Evolutionary conservation across 2,888 invertebrate species (phyloP).

Genomic region (Cephus nigrinus): DNA sequence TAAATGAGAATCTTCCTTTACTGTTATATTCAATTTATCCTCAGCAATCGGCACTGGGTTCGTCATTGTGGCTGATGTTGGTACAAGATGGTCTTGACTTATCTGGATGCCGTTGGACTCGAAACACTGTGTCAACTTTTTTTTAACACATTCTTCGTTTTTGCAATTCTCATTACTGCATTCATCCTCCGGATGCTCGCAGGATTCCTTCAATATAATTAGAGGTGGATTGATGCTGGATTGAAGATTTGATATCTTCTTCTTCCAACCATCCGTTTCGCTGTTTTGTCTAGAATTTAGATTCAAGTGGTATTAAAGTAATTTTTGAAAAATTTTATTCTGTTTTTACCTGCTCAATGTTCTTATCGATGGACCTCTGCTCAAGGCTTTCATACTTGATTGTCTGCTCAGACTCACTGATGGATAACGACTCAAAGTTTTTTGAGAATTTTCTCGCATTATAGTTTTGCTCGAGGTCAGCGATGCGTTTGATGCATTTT

Average conservation of each 20-base stretch:
- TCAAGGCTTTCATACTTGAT: conserved; percentile 33
- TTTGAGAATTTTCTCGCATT: conserved; percentile 32
- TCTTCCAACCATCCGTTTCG: conserved; percentile 32
- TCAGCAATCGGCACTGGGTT: conserved; percentile 18
- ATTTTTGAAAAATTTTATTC: neutral
- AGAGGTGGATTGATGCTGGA: conserved; percentile 19
- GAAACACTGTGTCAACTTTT: neutral
- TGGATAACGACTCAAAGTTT: conserved; percentile 5
- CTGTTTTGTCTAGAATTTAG: conserved; percentile 29
- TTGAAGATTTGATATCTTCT: conserved; percentile 28
- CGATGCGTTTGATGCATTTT: conserved; percentile 57
- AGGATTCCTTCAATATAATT: conserved; percentile 36
- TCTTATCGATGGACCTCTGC: conserved; percentile 23
- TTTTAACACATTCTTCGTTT: conserved; percentile 15
- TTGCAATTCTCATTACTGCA: conserved; percentile 15
- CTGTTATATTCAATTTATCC: conserved; percentile 10
- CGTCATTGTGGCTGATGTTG: neutral
- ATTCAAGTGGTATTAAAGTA: neutral
- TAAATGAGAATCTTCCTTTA: neutral
- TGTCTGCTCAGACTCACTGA: conserved; percentile 35
- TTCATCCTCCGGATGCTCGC: conserved; percentile 29
- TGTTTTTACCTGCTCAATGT: conserved; percentile 29
- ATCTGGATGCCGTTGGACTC: neutral
- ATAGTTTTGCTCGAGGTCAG: conserved; percentile 66
- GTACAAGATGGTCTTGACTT: neutral